Percentiles rank a stretch among this genome's conserved stretches.
Conservation (phyloP, 2,113 vertebrate genomes). For the Cyprinus carpio region DNA sequence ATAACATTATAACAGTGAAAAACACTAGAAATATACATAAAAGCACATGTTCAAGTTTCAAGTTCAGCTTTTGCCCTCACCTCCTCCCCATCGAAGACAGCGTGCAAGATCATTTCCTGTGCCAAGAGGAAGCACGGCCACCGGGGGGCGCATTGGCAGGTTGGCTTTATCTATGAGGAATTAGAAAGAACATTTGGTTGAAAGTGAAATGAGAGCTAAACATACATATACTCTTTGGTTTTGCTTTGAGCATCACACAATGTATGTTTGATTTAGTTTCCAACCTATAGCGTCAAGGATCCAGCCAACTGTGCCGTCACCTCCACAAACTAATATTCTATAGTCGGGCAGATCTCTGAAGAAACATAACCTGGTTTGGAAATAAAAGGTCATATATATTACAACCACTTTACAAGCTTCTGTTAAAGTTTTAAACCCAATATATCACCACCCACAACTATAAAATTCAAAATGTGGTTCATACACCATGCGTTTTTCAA, state of each 20-base stretch:
- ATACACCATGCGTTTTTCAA: background rate
- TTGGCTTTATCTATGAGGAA: conserved; percentile 82
- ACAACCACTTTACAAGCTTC: background rate
- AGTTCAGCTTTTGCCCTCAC: conserved; percentile 68
- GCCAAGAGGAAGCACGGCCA: conserved; percentile 89
- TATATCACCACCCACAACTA: background rate
- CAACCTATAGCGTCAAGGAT: conserved; percentile 89
- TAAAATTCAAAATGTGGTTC: background rate
- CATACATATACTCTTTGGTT: background rate
- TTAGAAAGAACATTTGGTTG: background rate
- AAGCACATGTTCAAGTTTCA: background rate
- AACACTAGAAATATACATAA: background rate
- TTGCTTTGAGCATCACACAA: background rate
- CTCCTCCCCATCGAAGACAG: conserved; percentile 92
- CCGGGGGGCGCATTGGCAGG: conserved; percentile 79
- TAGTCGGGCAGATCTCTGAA: conserved; percentile 82
- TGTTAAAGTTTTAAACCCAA: background rate
- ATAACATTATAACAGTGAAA: background rate
- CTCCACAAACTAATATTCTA: conserved; percentile 88
- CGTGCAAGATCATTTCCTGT: conserved; percentile 93
- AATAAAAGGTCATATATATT: background rate
- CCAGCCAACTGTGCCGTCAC: conserved; percentile 93
- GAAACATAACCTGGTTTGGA: conserved; percentile 79
- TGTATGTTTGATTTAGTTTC: background rate
- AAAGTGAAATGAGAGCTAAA: background rate